These are phyloP conservation scores for Fopius arisanus DNA, from an alignment of 1,140 invertebrate genomes.

Conservation along the genomic window DNA sequence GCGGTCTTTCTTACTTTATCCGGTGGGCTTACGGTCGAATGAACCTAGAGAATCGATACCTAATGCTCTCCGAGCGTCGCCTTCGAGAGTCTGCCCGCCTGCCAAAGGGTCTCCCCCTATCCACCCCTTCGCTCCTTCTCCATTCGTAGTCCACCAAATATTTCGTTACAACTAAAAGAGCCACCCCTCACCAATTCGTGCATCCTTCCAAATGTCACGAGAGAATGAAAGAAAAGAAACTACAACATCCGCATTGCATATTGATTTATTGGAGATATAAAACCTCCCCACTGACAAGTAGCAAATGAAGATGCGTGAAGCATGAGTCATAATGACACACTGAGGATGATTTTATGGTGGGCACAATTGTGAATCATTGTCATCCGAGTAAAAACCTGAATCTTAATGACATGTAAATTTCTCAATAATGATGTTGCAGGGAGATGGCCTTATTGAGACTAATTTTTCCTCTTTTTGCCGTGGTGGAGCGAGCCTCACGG, in stretches of 20 bases:
- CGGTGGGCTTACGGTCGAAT: conserved; percentile 23
- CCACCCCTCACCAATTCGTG: not conserved
- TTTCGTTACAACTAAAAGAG: conserved; percentile 10
- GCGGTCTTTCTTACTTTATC: conserved; percentile 14
- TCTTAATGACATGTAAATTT: conserved; percentile 28
- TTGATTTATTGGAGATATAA: conserved; percentile 22
- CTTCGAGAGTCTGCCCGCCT: conserved; percentile 15
- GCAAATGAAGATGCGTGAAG: not conserved
- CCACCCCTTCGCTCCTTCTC: conserved; percentile 1
- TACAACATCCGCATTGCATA: conserved; percentile 3
- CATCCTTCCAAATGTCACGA: conserved; percentile 12
- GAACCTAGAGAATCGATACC: conserved; percentile 27
- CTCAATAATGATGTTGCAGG: conserved; percentile 13
- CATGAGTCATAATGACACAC: conserved; percentile 16
- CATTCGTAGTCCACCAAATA: not conserved
- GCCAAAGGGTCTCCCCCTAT: conserved; percentile 17
- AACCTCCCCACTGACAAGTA: not conserved
- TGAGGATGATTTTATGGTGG: not conserved
- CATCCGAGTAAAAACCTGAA: not conserved
- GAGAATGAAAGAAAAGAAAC: not conserved
- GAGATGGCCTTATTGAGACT: not conserved
- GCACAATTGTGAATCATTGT: not conserved
- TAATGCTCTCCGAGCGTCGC: conserved; percentile 25
- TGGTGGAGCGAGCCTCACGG: not conserved
- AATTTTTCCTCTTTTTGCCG: conserved; percentile 15